Evolutionary conservation across 2,888 invertebrate species (phyloP).

Genomic region (Ophion ventricosus): DNA sequence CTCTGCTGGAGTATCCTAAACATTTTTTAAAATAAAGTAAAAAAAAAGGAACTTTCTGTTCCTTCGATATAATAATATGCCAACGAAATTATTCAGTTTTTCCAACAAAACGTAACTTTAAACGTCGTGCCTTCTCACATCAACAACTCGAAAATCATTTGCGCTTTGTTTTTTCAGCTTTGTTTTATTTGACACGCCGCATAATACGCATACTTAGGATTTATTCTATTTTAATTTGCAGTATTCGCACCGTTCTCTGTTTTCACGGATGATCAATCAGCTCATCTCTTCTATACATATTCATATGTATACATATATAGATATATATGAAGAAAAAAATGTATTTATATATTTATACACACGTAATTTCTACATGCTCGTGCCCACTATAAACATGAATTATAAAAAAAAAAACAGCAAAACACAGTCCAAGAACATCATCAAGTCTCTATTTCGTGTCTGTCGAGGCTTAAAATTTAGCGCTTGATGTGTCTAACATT

Average conservation of each 20-base stretch:
- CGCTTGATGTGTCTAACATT: constrained; percentile 5
- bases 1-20: too few relatives aligned
- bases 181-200: constrained; percentile 32
- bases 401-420: constrained; percentile 10
- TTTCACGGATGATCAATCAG: constrained; percentile 58
- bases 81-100: neutral
- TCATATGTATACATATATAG: neutral
- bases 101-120: neutral
- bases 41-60: too few relatives aligned
- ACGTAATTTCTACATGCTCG: constrained; percentile 35
- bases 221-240: constrained; percentile 47
- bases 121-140: constrained; percentile 10
- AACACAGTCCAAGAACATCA: neutral
- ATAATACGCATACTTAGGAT: constrained; percentile 16
- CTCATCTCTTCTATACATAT: constrained; percentile 43
- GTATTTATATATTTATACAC: neutral
- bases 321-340: neutral
- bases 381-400: constrained; percentile 29
- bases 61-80: neutral
- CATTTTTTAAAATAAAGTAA: too few relatives aligned
- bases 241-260: constrained; percentile 57
- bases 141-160: constrained; percentile 41
- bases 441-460: neutral
- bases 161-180: constrained; percentile 52
- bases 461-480: neutral